Base-by-base conservation (phyloP, 2,113 vertebrate genomes). In the Rhinoptilus africanus region DNA sequence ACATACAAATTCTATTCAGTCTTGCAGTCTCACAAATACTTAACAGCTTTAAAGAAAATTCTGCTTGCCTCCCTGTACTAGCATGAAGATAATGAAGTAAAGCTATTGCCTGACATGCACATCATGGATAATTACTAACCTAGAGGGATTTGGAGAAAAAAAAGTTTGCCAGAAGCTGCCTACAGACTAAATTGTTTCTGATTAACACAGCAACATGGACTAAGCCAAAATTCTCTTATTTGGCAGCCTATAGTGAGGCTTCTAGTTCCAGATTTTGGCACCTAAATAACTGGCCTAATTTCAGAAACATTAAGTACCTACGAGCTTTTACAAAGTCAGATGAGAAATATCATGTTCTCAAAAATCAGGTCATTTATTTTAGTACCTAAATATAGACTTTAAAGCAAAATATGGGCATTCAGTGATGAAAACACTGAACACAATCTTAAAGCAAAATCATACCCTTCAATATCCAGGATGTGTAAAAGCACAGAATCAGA, bases 281-380 rank as follows among this genome's bases (percentile, higher is more conserved):
- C 6, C 34, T 68, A 81, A 91, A 64, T 78, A 78, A 72, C 39
- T 48, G 72, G 47, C 27, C 84, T 91, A 30, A 87, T 95, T 89
- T 91, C 60, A 87, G 68, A 94, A 85, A 37, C 10, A 39, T 8
- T n/a, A 68, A 89, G 24, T 67, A 72, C 35, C 64, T 94, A 68
- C 0, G 5, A 75, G 47, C 41, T 85, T 39, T 91, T 59, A 79
- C 39, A 85, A 94, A 87, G 73, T 75, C 60, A 87, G 21, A 87
- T 45, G 26, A 81, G 14, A 93, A 85, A 77, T 14, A 48, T 6
- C 19, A 19, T 1, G 5, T 53, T 89, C 81, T 88, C 66, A 93
- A 94, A 96, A 94, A 88, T 76, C n/a, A 85, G 87, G 69, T 76
- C 30, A 89, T 45, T 85, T 91, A 81, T 68, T 95, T 92, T 53